Evolutionary conservation across 2,888 invertebrate species (phyloP).

Genomic region (Hesperia comma): DNA sequence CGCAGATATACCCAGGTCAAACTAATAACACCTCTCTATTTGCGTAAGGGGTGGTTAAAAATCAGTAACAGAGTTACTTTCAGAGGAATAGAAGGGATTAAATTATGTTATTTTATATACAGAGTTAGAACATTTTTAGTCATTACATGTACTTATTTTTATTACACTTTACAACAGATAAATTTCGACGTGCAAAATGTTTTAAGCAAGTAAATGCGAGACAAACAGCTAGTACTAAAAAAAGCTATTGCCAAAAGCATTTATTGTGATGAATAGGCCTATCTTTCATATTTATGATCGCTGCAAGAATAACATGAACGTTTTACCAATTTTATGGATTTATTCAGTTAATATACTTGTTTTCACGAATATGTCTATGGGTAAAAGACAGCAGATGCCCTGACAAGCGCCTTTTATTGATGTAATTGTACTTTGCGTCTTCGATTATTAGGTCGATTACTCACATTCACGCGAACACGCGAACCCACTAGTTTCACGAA

Average conservation of each 20-base stretch:
- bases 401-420: not conserved
- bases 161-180: not conserved
- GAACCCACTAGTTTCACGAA: too few species aligned
- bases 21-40: too few species aligned
- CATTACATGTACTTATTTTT: too few species aligned
- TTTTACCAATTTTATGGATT: slow-evolving; percentile 29
- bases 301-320: slow-evolving; percentile 22
- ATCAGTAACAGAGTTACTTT: too few species aligned
- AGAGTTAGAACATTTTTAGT: too few species aligned
- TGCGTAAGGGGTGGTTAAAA: too few species aligned
- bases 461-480: too few species aligned
- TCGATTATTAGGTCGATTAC: too few species aligned
- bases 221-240: not conserved
- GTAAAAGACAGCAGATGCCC: not conserved
- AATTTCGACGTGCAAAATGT: not conserved
- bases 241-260: slow-evolving; percentile 9
- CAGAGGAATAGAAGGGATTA: too few species aligned
- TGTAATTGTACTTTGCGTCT: not conserved
- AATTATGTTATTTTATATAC: not conserved
- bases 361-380: slow-evolving; percentile 10
- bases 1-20: too few species aligned
- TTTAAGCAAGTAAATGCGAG: slow-evolving; percentile 5
- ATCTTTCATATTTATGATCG: slow-evolving; percentile 29
- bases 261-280: slow-evolving; percentile 29
- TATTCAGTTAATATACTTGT: slow-evolving; percentile 30